These are phyloP conservation scores for Gonocerus acuteangulatus DNA, from an alignment of 2,888 invertebrate species.

Conservation along the genomic window DNA sequence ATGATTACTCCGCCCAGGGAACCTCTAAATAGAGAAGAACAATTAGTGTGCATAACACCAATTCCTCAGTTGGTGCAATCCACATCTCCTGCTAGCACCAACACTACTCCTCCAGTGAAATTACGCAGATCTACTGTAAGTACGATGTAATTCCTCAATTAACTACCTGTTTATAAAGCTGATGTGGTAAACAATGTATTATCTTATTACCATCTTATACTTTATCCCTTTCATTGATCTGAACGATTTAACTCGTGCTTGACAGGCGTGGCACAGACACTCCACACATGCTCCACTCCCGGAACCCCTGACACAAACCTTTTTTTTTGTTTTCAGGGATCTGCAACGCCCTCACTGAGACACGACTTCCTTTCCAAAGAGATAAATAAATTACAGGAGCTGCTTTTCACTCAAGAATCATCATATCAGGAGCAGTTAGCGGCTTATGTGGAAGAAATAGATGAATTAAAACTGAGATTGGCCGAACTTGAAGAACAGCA, in stretches of 20 bases:
- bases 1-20: neutral
- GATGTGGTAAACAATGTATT: neutral
- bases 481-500: conserved; percentile 27
- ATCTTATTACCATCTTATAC: no score
- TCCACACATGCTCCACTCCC: no score
- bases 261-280: no score
- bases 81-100: conserved; percentile 6
- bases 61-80: neutral
- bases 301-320: no score
- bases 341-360: conserved; percentile 26
- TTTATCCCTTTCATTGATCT: no score
- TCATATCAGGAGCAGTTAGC: conserved; percentile 45
- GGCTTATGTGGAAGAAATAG: conserved; percentile 25
- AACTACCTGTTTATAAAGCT: no score
- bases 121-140: conserved; percentile 6
- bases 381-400: conserved; percentile 51
- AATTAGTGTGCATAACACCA: conserved; percentile 1
- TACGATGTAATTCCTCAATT: no score
- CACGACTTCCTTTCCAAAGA: conserved; percentile 47
- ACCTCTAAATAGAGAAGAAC: neutral
- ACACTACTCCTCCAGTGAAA: neutral
- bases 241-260: no score
- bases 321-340: conserved; percentile 24
- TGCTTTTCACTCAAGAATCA: conserved; percentile 49
- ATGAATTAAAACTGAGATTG: conserved; percentile 28